Evolutionary conservation across 2,888 invertebrate genomes (phyloP), one percentile per base, ranked within the genome.

Genomic region (Cephus sareptanus): DNA sequence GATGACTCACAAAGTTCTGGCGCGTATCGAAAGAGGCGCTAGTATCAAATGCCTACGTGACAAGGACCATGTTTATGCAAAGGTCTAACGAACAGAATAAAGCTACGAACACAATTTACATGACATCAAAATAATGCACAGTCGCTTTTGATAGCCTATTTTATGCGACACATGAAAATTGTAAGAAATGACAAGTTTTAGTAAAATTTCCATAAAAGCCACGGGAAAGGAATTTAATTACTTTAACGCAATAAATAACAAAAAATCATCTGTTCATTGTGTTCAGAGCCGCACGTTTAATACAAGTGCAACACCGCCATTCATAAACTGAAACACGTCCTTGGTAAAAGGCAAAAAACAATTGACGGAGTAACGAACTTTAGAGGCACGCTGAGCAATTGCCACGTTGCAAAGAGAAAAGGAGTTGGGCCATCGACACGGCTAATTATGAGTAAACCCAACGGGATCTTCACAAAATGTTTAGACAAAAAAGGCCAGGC

Each of bases 41-140:
- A 81, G 75, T 71, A 78, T 79, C 56, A 56, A 23, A 56, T 56
- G 56, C 56, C 56, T 87, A 87, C 87, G 87, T 87, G 87, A 87
- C 87, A 84, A 85, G 83, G 84, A 78, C 80, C 85, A 87, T 82
- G 86, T 82, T 79, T 76, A 79, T 74, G 74, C 23, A 56, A 56
- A 56, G 56, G 56, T 23, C 9, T 56, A 56, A 56, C 23, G 56
- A 56, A 56, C 23, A 56, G 56, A 56, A 56, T 56, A 56, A 56
- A 56, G 56, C 56, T 56, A 23, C 56, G 56, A 56, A 56, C 56
- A 56, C 56, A 56, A 56, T 56, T 56, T 56, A 9, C 56, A 56
- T 23, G 9, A 9, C 23, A 23, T 56, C 23, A 56, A 56, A 56
- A 56, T 56, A 23, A 56, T 56, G 9, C 56, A 56, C 56, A 56